Evolutionary conservation across 2,113 vertebrate genomes (phyloP).

Genomic region (Cathartes aura): DNA sequence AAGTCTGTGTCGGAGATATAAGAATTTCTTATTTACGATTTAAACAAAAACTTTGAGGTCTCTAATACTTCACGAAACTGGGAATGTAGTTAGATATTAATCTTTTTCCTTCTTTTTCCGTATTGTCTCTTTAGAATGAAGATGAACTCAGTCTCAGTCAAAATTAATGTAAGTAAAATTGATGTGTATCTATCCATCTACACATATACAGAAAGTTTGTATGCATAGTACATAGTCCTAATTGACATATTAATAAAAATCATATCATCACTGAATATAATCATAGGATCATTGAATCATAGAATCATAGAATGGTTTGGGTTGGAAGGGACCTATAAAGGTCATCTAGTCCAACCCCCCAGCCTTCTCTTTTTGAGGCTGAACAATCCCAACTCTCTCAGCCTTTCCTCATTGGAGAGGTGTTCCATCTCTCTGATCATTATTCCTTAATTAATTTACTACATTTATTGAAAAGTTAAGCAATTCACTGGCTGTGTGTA

Average conservation of each 20-base stretch:
- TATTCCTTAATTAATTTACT: neutral
- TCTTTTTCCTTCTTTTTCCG: neutral
- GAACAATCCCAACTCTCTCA: neutral
- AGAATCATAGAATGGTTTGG: neutral
- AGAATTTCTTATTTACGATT: neutral
- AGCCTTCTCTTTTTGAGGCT: neutral
- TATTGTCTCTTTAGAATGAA: neutral
- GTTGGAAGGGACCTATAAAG: neutral
- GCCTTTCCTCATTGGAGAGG: neutral
- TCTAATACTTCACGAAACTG: neutral
- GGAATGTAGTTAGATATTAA: neutral
- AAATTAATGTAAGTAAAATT: neutral
- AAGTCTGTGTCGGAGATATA: neutral
- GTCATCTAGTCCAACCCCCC: neutral
- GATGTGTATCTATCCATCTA: neutral
- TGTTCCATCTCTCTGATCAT: neutral
- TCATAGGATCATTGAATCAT: neutral
- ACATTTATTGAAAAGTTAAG: neutral
- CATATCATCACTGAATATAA: neutral
- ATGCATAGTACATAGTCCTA: neutral
- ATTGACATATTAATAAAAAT: neutral
- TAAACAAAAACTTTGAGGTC: neutral
- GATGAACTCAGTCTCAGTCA: neutral
- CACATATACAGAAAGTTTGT: neutral
- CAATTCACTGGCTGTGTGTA: neutral